Evolutionary conservation across 2,888 invertebrate species (phyloP).

Genomic region (Mechanitis mazaeus): DNA sequence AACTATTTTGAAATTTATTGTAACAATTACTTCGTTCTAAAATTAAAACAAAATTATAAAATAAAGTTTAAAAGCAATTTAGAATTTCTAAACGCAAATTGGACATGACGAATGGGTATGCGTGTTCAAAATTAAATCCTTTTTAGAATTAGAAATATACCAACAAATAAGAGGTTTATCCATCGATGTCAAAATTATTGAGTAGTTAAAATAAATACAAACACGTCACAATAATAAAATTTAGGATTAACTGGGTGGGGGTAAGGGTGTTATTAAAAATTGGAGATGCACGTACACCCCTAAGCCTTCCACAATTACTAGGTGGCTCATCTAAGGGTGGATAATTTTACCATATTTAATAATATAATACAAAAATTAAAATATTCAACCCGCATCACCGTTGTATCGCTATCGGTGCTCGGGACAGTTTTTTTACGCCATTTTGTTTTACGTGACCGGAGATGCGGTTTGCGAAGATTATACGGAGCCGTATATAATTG

Average conservation of each 20-base stretch:
- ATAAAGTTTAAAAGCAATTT: background rate
- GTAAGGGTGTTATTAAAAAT: conserved; percentile 56
- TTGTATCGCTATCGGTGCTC: conserved; percentile 72
- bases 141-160: conserved; percentile 2
- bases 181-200: conserved; percentile 8
- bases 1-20: too few species aligned
- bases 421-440: conserved; percentile 55
- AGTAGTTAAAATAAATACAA: conserved; percentile 40
- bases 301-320: conserved; percentile 43
- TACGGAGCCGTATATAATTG: conserved; percentile 23
- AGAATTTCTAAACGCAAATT: conserved; percentile 1
- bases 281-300: conserved; percentile 50
- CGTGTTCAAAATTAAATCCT: conserved; percentile 2
- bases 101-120: conserved; percentile 6
- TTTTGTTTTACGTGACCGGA: conserved; percentile 67
- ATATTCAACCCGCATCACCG: conserved; percentile 64
- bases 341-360: conserved; percentile 64
- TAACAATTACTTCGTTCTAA: too few species aligned
- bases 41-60: background rate
- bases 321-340: conserved; percentile 46
- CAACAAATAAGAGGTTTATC: background rate
- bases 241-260: conserved; percentile 47
- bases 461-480: conserved; percentile 59
- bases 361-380: conserved; percentile 66
- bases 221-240: conserved; percentile 58